Evolutionary conservation across 2,113 vertebrate species (phyloP).

Genomic region (Ascaphus truei): DNA sequence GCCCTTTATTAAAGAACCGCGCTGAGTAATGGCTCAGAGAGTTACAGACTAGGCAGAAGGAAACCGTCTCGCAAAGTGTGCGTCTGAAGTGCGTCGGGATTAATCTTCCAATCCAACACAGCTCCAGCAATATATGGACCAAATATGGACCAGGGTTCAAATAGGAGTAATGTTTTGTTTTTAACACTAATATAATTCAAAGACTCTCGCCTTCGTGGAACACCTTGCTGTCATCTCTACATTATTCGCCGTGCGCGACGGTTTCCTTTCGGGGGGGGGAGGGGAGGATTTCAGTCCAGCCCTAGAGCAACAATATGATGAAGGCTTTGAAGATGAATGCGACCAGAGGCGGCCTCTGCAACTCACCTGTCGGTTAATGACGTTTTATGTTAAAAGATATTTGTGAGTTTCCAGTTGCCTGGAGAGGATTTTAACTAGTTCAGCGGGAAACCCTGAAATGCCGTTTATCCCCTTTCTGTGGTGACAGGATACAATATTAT

Average conservation of each 20-base stretch:
- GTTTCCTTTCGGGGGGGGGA: too few relatives aligned
- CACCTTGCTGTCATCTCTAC: too few relatives aligned
- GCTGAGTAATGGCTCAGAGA: conserved; percentile 21
- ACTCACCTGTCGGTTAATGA: background rate
- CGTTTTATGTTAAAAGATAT: background rate
- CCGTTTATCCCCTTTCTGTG: background rate
- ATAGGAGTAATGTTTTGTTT: background rate
- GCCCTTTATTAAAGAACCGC: conserved; percentile 34
- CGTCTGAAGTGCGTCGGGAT: background rate
- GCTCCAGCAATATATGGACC: background rate
- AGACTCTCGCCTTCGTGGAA: background rate
- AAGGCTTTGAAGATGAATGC: background rate
- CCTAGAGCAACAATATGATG: background rate
- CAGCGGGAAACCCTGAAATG: background rate
- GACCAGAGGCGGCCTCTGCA: background rate
- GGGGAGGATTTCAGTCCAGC: too few relatives aligned
- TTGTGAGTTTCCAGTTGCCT: background rate
- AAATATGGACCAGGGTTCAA: background rate
- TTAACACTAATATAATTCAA: background rate
- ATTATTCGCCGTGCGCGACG: too few relatives aligned
- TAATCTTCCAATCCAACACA: background rate
- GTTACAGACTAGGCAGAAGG: conserved; percentile 24
- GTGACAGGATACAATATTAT: background rate
- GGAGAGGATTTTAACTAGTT: background rate
- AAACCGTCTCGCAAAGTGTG: conserved; percentile 2